Base-by-base conservation (phyloP, 2,113 vertebrate species). In the Camelus dromedarius region DNA sequence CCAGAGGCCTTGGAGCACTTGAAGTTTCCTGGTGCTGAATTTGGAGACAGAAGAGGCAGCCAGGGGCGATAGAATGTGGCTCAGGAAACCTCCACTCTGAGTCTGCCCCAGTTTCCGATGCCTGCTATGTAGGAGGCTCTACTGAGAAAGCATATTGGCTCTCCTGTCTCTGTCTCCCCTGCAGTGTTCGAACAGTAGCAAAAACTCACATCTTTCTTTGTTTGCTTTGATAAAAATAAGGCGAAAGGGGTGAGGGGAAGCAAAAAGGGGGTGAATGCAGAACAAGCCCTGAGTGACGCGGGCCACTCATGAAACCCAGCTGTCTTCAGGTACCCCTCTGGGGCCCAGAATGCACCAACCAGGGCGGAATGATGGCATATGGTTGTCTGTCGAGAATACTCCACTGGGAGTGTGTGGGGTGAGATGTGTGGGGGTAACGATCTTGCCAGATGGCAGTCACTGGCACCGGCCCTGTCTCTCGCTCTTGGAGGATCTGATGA, bases 41-140 rank as follows among this genome's bases (percentile, higher is more conserved):
- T 96, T 96, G 85, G 93, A 96, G 81, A 93, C 88, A 86, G 89
- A 97, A 96, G 91, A 94, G 75, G 67, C 81, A 91, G 89, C 72
- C 58, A 67, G 89, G 86, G 89, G 22, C 0, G 77, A 96, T 97
- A 94, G 96, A 96, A 92, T 54, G 91, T 80, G 95, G 91, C 87
- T 97, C 94, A 95, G 95, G 91, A 97, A 98, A 97, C 89, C 96
- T 92, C 94, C 60, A 22, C 77, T 92, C 91, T 48, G 76, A 75
- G 93, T 83, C 54, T 19, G 0, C 84, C 81, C 67, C 67, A 89
- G 10, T 89, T 88, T 94, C 60, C 30, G 19, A 95, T 77, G 89
- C 95, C 72, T 95, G 94, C 35, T 97, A 14, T 1, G 56, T 76
- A 75, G 84, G 88, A 79, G 90, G 70, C 91, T 90, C 90, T 46